These are phyloP conservation scores for Arge pagana DNA, from an alignment of 2,888 invertebrate species.

Conservation along the genomic window DNA sequence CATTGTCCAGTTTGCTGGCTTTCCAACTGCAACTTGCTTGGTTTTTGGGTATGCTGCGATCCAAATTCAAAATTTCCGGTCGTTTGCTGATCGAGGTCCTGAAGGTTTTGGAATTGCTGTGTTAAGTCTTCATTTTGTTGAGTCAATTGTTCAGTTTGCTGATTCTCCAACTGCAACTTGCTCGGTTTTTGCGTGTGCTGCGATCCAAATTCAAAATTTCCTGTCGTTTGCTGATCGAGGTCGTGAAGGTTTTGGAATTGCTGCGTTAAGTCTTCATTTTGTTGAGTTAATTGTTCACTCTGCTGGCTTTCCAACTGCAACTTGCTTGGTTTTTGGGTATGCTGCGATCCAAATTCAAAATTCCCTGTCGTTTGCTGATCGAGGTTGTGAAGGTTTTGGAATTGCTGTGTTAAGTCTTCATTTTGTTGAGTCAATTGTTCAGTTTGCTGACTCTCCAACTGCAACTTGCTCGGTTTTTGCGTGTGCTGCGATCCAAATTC, in stretches of 20 bases:
- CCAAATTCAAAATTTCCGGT: no score
- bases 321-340: neutral
- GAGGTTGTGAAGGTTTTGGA: neutral
- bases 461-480: conserved; percentile 41
- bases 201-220: conserved; percentile 11
- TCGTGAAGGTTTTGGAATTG: conserved; percentile 39
- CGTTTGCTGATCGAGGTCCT: no score
- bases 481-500: conserved; percentile 46
- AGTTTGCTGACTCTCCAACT: conserved; percentile 14
- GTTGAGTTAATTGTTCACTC: conserved; percentile 2
- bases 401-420: neutral
- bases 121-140: conserved; percentile 17
- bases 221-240: conserved; percentile 1
- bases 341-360: neutral
- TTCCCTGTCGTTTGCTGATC: conserved; percentile 7
- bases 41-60: no score
- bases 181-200: conserved; percentile 5
- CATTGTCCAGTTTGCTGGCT: no score
- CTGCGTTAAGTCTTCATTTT: conserved; percentile 11
- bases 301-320: neutral
- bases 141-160: conserved; percentile 15
- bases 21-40: no score
- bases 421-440: conserved; percentile 25
- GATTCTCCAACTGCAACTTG: conserved; percentile 9
- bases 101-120: conserved; percentile 23